phyloP scores from a whole-genome alignment of 2,797 vertebrate genomes.

The Pseudotriccus pelzelni region DNA sequence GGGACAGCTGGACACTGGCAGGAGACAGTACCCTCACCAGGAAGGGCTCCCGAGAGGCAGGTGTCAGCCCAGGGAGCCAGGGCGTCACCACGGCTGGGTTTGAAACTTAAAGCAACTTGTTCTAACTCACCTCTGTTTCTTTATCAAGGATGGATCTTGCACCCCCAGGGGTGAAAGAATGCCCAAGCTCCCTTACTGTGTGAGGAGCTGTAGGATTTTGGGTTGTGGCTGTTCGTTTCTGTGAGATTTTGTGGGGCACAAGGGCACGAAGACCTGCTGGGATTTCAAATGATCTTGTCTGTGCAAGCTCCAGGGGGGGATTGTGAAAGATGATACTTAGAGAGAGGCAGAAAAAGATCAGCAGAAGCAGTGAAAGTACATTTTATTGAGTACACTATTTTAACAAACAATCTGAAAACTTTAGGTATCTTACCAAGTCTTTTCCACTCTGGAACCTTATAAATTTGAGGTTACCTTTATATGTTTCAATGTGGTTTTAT shows the following conservation, averaged over 20 bases:
- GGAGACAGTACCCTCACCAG: not conserved
- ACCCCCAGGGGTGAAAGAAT: rapidly evolving
- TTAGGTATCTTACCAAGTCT: not conserved
- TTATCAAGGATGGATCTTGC: not conserved
- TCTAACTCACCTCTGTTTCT: not conserved
- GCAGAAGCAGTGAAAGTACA: not conserved
- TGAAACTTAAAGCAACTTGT: not conserved
- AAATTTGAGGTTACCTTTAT: not conserved
- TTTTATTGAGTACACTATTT: not conserved
- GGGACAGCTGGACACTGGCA: not conserved
- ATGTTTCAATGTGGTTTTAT: not conserved
- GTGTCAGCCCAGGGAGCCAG: not conserved
- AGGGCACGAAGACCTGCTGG: rapidly evolving
- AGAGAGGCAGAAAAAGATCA: not conserved
- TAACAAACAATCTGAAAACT: not conserved
- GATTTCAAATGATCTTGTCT: not conserved
- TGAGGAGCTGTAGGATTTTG: not conserved
- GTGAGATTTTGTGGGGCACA: not conserved
- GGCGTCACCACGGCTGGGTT: not conserved
- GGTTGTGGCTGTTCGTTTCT: not conserved
- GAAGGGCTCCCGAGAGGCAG: not conserved
- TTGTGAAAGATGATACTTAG: not conserved
- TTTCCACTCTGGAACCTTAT: not conserved
- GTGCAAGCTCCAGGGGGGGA: not conserved
- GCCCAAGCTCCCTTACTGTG: not conserved